phyloP scores from a whole-genome alignment of 2,797 vertebrate species.

The Clamator glandarius region DNA sequence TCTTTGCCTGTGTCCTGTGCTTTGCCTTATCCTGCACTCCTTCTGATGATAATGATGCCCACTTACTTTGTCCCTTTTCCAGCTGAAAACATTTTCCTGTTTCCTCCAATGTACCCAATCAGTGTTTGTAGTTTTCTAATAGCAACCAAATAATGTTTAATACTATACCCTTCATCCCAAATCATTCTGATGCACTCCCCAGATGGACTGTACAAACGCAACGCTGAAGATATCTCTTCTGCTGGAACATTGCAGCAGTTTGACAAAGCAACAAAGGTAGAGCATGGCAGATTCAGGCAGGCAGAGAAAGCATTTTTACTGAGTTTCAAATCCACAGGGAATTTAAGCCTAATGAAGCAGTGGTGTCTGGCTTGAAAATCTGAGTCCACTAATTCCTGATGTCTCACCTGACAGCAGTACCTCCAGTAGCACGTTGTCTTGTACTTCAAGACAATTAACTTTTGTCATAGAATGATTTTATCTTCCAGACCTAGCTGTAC shows the following conservation, averaged over 20 bases:
- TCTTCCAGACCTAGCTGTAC: not conserved
- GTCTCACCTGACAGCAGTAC: not conserved
- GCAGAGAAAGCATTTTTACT: not conserved
- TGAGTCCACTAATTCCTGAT: not conserved
- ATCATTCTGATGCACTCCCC: not conserved
- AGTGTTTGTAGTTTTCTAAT: not conserved
- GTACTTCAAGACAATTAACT: not conserved
- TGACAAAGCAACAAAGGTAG: not conserved
- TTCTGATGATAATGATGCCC: not conserved
- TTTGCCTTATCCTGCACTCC: not conserved
- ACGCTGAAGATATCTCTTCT: not conserved
- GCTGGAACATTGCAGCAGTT: not conserved
- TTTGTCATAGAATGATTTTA: not conserved
- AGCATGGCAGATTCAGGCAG: not conserved
- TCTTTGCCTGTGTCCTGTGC: not conserved
- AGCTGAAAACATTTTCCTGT: not conserved
- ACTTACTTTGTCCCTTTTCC: not conserved
- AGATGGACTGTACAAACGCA: not conserved
- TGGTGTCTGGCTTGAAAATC: not conserved
- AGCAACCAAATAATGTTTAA: fast-evolving
- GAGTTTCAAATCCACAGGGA: not conserved
- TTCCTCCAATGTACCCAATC: not conserved
- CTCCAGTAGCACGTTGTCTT: not conserved
- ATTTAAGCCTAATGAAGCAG: not conserved
- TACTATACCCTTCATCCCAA: not conserved